phyloP scores from a whole-genome alignment of 2,888 invertebrate species.

The Lycaena phlaeas region DNA sequence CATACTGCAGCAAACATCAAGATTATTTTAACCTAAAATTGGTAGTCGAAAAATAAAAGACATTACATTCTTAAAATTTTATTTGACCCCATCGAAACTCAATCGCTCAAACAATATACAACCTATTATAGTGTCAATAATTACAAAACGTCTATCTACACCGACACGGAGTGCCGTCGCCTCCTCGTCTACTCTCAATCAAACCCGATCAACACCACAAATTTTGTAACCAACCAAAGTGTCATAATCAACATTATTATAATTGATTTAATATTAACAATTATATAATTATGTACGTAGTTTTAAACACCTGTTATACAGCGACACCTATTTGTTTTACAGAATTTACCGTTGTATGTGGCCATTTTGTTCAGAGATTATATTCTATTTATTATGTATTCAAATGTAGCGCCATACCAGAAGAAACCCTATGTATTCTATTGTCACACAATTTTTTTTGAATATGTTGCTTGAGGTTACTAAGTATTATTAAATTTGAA shows the following conservation, averaged over 20 bases:
- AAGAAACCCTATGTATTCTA: too few species aligned
- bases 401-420: too few species aligned
- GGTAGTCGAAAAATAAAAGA: slow-evolving; percentile 23
- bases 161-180: too few species aligned
- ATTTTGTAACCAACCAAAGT: slow-evolving; percentile 31
- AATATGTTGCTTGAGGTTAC: too few species aligned
- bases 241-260: slow-evolving; percentile 64
- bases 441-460: too few species aligned
- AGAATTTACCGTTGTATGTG: slow-evolving; percentile 47
- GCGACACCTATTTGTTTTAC: slow-evolving; percentile 65
- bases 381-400: too few species aligned
- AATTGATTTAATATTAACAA: slow-evolving; percentile 67
- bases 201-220: slow-evolving; percentile 4
- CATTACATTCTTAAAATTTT: slow-evolving; percentile 59
- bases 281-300: slow-evolving; percentile 66
- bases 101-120: slow-evolving; percentile 62
- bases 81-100: slow-evolving; percentile 68
- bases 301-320: slow-evolving; percentile 72
- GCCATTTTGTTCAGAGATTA: neutral
- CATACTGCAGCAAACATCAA: too few species aligned
- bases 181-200: neutral
- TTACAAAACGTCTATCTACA: slow-evolving; percentile 41
- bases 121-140: slow-evolving; percentile 41
- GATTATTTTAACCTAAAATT: too few species aligned
- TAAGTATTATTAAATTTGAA: too few species aligned